A percentile compares a stretch with the other conserved stretches of the same genome.
These are phyloP conservation scores for Auanema freiburgensis DNA, from an alignment of 2,888 invertebrate species.

Conservation along the genomic window DNA sequence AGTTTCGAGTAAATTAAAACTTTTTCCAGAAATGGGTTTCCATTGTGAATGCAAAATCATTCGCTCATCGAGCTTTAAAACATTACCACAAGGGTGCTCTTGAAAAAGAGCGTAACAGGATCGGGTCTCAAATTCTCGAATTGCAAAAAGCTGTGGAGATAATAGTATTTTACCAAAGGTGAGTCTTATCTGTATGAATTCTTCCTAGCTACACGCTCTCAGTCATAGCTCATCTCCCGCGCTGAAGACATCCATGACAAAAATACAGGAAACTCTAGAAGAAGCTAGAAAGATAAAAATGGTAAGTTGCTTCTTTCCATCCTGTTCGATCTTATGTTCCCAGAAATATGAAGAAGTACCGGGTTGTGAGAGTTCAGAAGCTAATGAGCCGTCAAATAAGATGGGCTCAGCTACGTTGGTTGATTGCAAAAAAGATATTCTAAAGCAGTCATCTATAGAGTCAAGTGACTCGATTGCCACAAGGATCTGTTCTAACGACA, in stretches of 20 bases:
- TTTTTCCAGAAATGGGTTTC: constrained; percentile 71
- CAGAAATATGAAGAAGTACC: no score
- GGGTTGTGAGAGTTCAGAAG: no score
- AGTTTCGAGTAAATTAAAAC: neutral
- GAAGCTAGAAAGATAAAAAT: constrained; percentile 76
- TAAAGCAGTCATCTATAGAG: no score
- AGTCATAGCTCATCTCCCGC: constrained; percentile 28
- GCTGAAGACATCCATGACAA: constrained; percentile 10
- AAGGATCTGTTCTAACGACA: no score
- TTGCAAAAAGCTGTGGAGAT: constrained; percentile 50
- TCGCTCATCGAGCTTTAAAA: constrained; percentile 83
- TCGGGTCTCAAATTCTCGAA: constrained; percentile 58
- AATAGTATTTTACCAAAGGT: constrained; percentile 30
- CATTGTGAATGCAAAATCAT: constrained; percentile 79
- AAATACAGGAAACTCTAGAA: constrained; percentile 71
- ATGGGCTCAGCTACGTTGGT: no score
- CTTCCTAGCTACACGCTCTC: no score
- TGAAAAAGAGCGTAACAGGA: constrained; percentile 38
- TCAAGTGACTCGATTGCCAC: no score
- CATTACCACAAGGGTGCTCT: constrained; percentile 81
- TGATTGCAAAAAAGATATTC: no score
- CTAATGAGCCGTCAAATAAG: no score
- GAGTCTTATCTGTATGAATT: no score
- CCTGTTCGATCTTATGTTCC: no score
- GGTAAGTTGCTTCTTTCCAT: neutral